Evolutionary conservation across 2,113 vertebrate genomes (phyloP).

Genomic region (Cololabis saira): DNA sequence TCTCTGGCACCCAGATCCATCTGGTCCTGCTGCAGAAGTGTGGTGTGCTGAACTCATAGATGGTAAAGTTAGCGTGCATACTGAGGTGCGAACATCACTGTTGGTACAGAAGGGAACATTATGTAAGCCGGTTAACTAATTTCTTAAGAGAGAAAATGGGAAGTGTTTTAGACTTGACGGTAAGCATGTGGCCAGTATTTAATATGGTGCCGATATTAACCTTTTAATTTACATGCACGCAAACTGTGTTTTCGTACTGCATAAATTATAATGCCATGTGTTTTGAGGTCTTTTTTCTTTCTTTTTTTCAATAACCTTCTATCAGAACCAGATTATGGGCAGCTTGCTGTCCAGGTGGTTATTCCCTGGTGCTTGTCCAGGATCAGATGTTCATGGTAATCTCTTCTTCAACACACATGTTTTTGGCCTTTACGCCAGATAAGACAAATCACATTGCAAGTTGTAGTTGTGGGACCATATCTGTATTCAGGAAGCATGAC

Average conservation of each 20-base stretch:
- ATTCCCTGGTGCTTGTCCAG: slow-evolving; percentile 44
- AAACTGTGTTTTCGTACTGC: slow-evolving; percentile 10
- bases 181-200: slow-evolving; percentile 2
- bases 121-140: slow-evolving; percentile 33
- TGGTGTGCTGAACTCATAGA: slow-evolving; percentile 32
- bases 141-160: neutral
- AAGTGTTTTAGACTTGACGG: slow-evolving; percentile 3
- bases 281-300: slow-evolving; percentile 45
- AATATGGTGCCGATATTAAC: slow-evolving; percentile 7
- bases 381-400: slow-evolving; percentile 56
- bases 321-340: slow-evolving; percentile 29
- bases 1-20: slow-evolving; percentile 46
- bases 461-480: slow-evolving; percentile 19
- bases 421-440: slow-evolving; percentile 24
- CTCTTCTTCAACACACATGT: slow-evolving; percentile 43
- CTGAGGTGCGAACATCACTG: slow-evolving; percentile 65
- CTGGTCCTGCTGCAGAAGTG: slow-evolving; percentile 40
- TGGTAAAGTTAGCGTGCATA: slow-evolving; percentile 59
- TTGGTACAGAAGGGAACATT: slow-evolving; percentile 44
- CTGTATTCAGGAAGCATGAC: neutral
- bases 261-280: slow-evolving; percentile 27
- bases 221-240: neutral
- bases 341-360: slow-evolving; percentile 56
- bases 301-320: slow-evolving; percentile 52
- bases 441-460: slow-evolving; percentile 20